Percentiles rank a stretch among this genome's conserved stretches.
Evolutionary conservation across 35 echinoderm and acorn worm genomes (phyloP).

Genomic region (Amphiura filiformis): DNA sequence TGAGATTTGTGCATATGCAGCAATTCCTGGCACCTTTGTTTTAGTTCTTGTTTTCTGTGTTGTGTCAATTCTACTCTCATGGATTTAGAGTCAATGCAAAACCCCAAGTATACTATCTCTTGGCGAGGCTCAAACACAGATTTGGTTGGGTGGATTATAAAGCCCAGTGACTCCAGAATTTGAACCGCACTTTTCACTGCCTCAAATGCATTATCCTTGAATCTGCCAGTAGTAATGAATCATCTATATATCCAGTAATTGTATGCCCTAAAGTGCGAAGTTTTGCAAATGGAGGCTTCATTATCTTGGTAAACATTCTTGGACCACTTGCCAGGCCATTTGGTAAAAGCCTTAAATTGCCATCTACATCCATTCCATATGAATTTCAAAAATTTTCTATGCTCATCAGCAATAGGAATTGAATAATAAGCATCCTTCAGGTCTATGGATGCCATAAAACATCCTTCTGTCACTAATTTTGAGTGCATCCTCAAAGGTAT

Average conservation of each 20-base stretch:
- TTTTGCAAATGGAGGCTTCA: conserved; percentile 32
- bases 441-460: conserved; percentile 42
- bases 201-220: not conserved
- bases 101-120: not conserved
- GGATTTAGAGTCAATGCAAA: not conserved
- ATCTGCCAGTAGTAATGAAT: not conserved
- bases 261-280: conserved; percentile 28
- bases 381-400: conserved; percentile 60
- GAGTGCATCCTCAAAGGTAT: conserved; percentile 32
- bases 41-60: not conserved
- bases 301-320: conserved; percentile 42
- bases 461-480: conserved; percentile 15
- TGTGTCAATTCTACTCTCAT: not conserved
- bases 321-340: conserved; percentile 33
- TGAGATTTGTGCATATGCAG: not conserved
- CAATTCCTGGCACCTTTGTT: not conserved
- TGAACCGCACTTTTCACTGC: not conserved
- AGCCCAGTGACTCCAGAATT: not conserved
- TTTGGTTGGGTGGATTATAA: conserved; percentile 19
- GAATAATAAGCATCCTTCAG: conserved; percentile 59
- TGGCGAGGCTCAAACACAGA: conserved; percentile 1
- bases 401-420: conserved; percentile 3
- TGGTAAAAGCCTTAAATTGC: conserved; percentile 42
- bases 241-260: conserved; percentile 15
- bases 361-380: conserved; percentile 15